Evolutionary conservation across 37 sponge, comb jelly and placozoan species (phyloP), one percentile per base, ranked within the genome.

Genomic region (Diacarnus erythraeanus): DNA sequence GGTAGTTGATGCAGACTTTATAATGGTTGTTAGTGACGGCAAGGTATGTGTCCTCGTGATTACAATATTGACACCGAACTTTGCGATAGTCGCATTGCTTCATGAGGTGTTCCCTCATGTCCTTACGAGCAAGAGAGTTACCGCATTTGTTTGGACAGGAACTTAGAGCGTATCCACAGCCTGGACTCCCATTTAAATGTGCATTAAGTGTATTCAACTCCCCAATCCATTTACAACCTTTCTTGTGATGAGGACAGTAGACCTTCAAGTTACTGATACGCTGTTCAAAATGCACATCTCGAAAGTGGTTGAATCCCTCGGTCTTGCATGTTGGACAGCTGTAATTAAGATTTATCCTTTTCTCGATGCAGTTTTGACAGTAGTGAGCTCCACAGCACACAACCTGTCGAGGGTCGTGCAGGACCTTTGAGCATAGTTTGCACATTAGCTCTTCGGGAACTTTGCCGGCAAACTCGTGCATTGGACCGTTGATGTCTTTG

Each of bases 381-480:
- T 77, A 90, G 67, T 84, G 80, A n/a, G 70, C 72, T 0, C 90
- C 90, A 77, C 90, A 90, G 67, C 90, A 90, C 6, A 79, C 80
- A 12, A 83, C 90, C 58, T 90, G 90, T 22, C 72, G 67, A 33
- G 89, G 89, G 20, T 89, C 85, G 31, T 54, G 25, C 31, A 83
- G 74, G 23, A 89, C 85, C 12, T 66, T 67, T 12, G 29, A 30
- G 43, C 89, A 89, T 0, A 89, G 20, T 71, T 83, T 79, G 66
- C 89, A 89, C 33, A 80, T 38, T 25, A 89, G 80, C 67, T 84
- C 84, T 3, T 78, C 74, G 1, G 89, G 80, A 10, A 83, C 61
- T 51, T 80, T 84, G 34, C 78, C 85, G 17, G 80, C 60, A 83
- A 89, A 89, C 39, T 83, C 80, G 71, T 59, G 79, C 35, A 40